Evolutionary conservation across 2,797 vertebrate species (phyloP).

Genomic region (Amblyraja radiata): DNA sequence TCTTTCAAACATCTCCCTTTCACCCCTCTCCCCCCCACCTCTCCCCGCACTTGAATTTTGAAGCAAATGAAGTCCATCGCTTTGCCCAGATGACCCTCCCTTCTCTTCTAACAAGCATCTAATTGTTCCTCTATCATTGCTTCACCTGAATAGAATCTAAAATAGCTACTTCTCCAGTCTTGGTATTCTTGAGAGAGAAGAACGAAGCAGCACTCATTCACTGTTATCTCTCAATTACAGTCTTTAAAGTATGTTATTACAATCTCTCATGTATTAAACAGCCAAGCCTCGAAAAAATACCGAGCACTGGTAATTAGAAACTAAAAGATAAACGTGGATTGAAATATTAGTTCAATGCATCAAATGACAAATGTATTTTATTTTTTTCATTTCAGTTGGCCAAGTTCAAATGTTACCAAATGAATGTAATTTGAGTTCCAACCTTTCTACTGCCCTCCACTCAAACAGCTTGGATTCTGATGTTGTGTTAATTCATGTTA

Average conservation of each 20-base stretch:
- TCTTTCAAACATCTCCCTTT: not conserved
- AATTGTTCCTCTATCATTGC: not conserved
- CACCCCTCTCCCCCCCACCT: not conserved
- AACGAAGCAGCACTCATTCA: not conserved
- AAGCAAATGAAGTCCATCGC: not conserved
- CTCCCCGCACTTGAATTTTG: not conserved
- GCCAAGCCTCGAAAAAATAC: not conserved
- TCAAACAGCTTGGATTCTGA: not conserved
- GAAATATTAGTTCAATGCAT: not conserved
- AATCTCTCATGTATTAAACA: not conserved
- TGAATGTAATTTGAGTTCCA: not conserved
- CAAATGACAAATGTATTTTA: not conserved
- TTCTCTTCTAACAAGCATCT: not conserved
- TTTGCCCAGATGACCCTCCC: no score
- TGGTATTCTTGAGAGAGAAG: not conserved
- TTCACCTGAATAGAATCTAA: not conserved
- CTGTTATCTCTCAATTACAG: not conserved
- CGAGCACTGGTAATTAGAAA: not conserved
- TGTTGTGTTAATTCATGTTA: not conserved
- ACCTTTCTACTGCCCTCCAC: not conserved
- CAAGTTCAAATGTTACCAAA: constrained; percentile 14
- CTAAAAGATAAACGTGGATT: not conserved
- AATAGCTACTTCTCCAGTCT: not conserved
- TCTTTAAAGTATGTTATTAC: not conserved
- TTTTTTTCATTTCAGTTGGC: not conserved